Percentiles rank a stretch among this genome's conserved stretches.
phyloP scores from a whole-genome alignment of 2,113 vertebrate genomes.

The Bungarus multicinctus region DNA sequence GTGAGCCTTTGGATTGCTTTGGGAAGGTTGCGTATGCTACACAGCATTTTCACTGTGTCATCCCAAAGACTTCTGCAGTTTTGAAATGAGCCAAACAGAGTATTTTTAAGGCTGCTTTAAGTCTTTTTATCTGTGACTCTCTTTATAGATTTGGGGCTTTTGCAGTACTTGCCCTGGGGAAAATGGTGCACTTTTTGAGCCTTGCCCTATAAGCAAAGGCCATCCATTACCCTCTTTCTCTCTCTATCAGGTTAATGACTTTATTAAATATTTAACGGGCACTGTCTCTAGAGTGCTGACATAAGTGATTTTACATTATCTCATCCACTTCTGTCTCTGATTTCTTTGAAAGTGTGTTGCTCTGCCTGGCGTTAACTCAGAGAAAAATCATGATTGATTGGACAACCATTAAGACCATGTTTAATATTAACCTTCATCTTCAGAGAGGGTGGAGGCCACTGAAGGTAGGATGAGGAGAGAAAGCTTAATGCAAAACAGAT shows the following conservation, averaged over 20 bases:
- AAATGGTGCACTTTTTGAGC: conserved; percentile 54
- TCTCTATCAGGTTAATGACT: conserved; percentile 74
- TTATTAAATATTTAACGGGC: conserved; percentile 76
- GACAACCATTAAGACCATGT: conserved; percentile 68
- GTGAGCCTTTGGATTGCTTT: conserved; percentile 57
- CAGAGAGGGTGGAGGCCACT: conserved; percentile 26
- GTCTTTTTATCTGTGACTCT: conserved; percentile 65
- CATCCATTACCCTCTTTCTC: conserved; percentile 68
- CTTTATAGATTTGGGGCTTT: conserved; percentile 61
- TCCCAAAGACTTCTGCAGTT: conserved; percentile 30
- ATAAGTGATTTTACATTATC: conserved; percentile 76
- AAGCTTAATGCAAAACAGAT: conserved; percentile 16
- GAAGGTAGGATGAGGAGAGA: conserved; percentile 21
- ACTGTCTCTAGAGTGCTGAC: conserved; percentile 67
- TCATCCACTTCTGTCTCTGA: conserved; percentile 72
- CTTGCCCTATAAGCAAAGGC: conserved; percentile 58
- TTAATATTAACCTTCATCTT: conserved; percentile 69
- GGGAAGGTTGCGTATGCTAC: not conserved
- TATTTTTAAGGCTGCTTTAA: conserved; percentile 53
- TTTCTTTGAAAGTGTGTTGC: conserved; percentile 73
- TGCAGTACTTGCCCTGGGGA: conserved; percentile 63
- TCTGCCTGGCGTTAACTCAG: conserved; percentile 68
- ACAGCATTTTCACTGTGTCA: conserved; percentile 33
- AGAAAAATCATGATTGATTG: conserved; percentile 71
- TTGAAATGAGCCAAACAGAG: conserved; percentile 33